phyloP scores from a whole-genome alignment of 2,888 invertebrate species.

The Tetrapedia diversipes region DNA sequence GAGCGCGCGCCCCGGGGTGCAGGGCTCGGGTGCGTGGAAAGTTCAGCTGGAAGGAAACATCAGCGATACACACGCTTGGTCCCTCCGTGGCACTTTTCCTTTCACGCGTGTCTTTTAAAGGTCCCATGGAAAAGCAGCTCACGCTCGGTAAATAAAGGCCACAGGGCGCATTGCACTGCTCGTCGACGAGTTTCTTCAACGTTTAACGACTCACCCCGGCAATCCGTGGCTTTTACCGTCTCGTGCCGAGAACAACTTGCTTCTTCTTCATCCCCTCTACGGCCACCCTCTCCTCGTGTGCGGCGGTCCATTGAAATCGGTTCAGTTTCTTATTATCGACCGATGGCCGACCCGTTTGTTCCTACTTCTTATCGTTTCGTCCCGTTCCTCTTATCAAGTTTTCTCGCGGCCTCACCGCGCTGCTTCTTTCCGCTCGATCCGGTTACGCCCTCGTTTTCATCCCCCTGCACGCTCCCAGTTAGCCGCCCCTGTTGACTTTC shows the following conservation, averaged over 20 bases:
- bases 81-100: constrained; percentile 21
- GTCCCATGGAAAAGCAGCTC: constrained; percentile 44
- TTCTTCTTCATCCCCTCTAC: neutral
- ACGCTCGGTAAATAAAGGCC: constrained; percentile 51
- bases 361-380: constrained; percentile 25
- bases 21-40: constrained; percentile 44
- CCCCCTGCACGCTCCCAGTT: neutral
- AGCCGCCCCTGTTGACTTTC: constrained; percentile 42
- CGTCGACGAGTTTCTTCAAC: constrained; percentile 27
- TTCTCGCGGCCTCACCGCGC: neutral
- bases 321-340: constrained; percentile 46
- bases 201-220: constrained; percentile 27
- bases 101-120: constrained; percentile 58
- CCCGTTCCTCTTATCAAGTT: constrained; percentile 43
- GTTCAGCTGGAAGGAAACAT: constrained; percentile 55
- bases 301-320: constrained; percentile 40
- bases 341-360: constrained; percentile 25
- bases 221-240: constrained; percentile 16
- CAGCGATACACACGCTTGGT: neutral
- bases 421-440: neutral
- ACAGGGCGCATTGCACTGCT: constrained; percentile 32
- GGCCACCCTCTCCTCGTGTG: neutral
- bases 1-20: constrained; percentile 28
- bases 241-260: neutral
- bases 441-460: constrained; percentile 38